phyloP scores from a whole-genome alignment of 2,113 vertebrate species.

The Phalacrocorax brasilianus region DNA sequence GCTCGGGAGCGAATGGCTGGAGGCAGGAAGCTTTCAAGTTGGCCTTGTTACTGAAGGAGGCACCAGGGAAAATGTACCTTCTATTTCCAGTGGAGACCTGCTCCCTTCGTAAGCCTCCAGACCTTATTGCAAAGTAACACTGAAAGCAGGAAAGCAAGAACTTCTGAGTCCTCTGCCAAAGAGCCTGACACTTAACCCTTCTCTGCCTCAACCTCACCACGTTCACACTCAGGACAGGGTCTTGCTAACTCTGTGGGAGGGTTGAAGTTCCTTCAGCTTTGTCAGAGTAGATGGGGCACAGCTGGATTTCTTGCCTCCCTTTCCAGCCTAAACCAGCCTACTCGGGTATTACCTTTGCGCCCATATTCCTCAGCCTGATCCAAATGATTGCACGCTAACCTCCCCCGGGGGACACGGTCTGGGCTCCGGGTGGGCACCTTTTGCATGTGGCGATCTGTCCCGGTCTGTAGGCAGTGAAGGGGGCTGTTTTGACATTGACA shows the following conservation, averaged over 20 bases:
- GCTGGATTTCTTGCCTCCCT: background rate
- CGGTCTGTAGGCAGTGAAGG: background rate
- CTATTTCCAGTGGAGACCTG: background rate
- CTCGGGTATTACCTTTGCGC: background rate
- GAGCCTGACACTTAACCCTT: background rate
- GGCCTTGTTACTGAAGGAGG: background rate
- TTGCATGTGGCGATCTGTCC: background rate
- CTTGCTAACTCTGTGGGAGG: background rate
- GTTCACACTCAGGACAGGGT: background rate
- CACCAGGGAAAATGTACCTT: background rate
- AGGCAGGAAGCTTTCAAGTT: background rate
- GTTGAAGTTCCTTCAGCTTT: background rate
- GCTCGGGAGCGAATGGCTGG: background rate
- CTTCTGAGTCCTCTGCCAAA: background rate
- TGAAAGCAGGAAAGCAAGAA: background rate
- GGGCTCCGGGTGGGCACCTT: background rate
- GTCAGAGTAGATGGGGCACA: background rate
- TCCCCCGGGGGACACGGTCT: accelerated
- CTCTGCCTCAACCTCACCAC: background rate
- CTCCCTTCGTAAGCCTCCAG: background rate
- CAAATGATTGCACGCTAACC: accelerated
- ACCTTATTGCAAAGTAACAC: background rate
- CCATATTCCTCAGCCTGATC: background rate
- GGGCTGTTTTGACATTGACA: background rate
- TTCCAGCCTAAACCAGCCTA: background rate